phyloP scores from a whole-genome alignment of 2,888 invertebrate genomes.

The Xanthorhoe designata region DNA sequence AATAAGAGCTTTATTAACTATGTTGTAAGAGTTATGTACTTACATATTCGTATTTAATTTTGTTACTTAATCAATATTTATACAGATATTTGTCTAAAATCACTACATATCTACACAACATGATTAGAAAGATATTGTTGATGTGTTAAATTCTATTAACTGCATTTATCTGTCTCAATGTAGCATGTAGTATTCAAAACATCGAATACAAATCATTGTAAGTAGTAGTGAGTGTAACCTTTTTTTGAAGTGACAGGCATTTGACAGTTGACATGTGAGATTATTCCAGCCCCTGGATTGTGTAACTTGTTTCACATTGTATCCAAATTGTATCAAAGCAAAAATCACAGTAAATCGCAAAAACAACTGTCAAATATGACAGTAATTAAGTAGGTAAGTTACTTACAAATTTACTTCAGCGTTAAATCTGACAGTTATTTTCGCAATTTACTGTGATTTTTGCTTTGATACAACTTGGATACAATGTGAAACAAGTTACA shows the following conservation, averaged over 20 bases:
- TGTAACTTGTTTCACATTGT: too few species aligned
- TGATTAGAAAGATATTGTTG: neutral
- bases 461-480: too few species aligned
- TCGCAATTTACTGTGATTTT: too few species aligned
- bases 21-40: neutral
- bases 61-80: neutral
- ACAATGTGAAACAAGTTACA: too few species aligned
- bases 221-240: neutral
- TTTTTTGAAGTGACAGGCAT: neutral
- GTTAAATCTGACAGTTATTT: too few species aligned
- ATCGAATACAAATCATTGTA: neutral
- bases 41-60: neutral
- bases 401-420: too few species aligned
- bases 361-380: too few species aligned
- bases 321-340: too few species aligned
- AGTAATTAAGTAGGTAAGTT: too few species aligned
- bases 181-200: neutral
- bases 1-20: neutral
- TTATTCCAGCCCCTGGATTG: too few species aligned
- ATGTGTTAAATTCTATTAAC: neutral
- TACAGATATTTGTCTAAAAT: neutral
- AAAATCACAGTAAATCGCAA: too few species aligned
- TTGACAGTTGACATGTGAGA: neutral
- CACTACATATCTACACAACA: neutral
- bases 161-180: constrained; percentile 3